phyloP scores from a whole-genome alignment of 2,113 vertebrate species.

The Poicephalus gulielmi region DNA sequence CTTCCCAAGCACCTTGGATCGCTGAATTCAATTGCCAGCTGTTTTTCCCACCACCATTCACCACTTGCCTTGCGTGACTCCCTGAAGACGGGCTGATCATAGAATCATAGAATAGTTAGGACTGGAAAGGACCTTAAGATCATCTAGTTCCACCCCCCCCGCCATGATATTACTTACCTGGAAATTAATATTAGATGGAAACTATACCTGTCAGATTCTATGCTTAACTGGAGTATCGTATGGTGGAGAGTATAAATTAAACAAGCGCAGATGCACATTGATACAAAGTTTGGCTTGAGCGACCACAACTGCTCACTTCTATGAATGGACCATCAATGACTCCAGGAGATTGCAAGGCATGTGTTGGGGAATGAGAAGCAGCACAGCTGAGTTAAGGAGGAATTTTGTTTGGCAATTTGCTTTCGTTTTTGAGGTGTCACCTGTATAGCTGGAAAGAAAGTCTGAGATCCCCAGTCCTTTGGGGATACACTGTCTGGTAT shows the following conservation, averaged over 20 bases:
- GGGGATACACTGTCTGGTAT: not conserved
- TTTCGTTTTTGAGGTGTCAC: not conserved
- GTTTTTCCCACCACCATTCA: not conserved
- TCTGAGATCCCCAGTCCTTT: not conserved
- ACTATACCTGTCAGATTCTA: not conserved
- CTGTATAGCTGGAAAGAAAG: not conserved
- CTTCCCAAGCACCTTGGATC: not conserved
- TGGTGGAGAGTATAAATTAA: not conserved
- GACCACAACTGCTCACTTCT: not conserved
- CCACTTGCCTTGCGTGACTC: accelerated
- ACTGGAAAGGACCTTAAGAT: not conserved
- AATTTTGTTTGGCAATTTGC: not conserved
- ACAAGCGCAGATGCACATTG: not conserved
- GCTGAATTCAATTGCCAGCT: not conserved
- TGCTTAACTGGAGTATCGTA: not conserved
- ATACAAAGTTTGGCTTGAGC: not conserved
- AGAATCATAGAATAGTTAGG: not conserved
- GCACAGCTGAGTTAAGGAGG: not conserved
- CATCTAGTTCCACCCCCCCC: not conserved
- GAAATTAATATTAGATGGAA: not conserved
- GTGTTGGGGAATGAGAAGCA: not conserved
- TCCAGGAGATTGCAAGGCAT: not conserved
- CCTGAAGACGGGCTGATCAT: not conserved
- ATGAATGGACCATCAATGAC: not conserved
- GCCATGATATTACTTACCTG: not conserved